phyloP scores from a whole-genome alignment of 2,888 invertebrate species.

The Amiota minor region DNA sequence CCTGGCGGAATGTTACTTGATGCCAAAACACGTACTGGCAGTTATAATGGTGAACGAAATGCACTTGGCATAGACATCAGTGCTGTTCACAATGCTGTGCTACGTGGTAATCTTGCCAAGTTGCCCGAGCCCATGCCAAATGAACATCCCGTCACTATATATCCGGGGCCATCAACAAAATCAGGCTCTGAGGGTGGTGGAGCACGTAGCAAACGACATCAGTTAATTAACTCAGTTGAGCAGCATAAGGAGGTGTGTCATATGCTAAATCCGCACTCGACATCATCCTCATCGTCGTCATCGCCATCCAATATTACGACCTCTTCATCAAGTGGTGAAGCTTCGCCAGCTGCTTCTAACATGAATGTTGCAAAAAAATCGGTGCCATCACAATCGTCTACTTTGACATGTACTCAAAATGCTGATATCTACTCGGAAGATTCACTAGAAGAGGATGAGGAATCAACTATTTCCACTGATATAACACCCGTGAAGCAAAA shows the following conservation, averaged over 20 bases:
- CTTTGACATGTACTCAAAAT: slow-evolving; percentile 31
- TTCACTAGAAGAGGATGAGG: slow-evolving; percentile 80
- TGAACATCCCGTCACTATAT: slow-evolving; percentile 81
- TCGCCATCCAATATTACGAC: slow-evolving; percentile 28
- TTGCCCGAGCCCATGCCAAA: slow-evolving; percentile 74
- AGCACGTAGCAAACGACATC: slow-evolving; percentile 54
- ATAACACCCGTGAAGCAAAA: slow-evolving; percentile 81
- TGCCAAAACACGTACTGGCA: slow-evolving; percentile 55
- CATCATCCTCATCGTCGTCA: slow-evolving; percentile 53
- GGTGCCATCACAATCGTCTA: background rate
- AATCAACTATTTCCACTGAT: slow-evolving; percentile 74
- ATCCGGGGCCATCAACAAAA: slow-evolving; percentile 75
- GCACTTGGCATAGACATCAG: slow-evolving; percentile 73
- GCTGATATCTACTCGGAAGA: slow-evolving; percentile 87
- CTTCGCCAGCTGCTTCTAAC: slow-evolving; percentile 57
- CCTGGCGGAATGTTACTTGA: slow-evolving; percentile 44
- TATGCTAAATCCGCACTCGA: slow-evolving; percentile 69
- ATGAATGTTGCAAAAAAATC: slow-evolving; percentile 45
- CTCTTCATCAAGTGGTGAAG: slow-evolving; percentile 59
- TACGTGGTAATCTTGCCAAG: slow-evolving; percentile 72
- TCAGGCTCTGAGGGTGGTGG: slow-evolving; percentile 48
- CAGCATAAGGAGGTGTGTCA: slow-evolving; percentile 87
- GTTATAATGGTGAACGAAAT: slow-evolving; percentile 72
- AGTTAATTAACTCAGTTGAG: slow-evolving; percentile 78
- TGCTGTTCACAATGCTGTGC: slow-evolving; percentile 73